Conservation (phyloP, 2,888 invertebrate genomes). For the Bombylius discolor region DNA sequence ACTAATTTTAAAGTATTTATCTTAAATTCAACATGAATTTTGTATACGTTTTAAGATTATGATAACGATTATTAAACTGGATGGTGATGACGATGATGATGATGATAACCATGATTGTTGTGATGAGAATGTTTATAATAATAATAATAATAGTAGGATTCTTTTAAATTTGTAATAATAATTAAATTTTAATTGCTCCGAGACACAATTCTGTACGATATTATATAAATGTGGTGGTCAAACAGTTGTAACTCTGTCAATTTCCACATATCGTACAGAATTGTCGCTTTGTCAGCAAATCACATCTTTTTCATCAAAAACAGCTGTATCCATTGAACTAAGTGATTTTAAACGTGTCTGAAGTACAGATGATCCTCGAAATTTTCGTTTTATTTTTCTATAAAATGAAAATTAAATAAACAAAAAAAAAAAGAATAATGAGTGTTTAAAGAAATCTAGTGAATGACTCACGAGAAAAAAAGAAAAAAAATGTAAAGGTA, state of each 20-base stretch:
- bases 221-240: slow-evolving; percentile 40
- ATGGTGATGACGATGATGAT: no score
- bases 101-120: no score
- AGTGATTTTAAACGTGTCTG: slow-evolving; percentile 69
- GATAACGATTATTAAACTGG: no score
- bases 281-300: slow-evolving; percentile 94
- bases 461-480: background rate
- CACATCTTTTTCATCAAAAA: slow-evolving; percentile 75
- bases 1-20: no score
- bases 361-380: slow-evolving; percentile 59
- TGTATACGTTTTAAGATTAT: no score
- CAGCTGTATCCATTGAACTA: slow-evolving; percentile 61
- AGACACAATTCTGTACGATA: slow-evolving; percentile 35
- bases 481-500: background rate
- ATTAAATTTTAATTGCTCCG: slow-evolving; percentile 18
- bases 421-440: slow-evolving; percentile 15
- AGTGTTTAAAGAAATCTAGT: slow-evolving; percentile 20
- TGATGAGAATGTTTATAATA: no score
- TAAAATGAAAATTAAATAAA: slow-evolving; percentile 1
- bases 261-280: slow-evolving; percentile 86
- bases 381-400: slow-evolving; percentile 44
- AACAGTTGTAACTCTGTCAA: slow-evolving; percentile 82
- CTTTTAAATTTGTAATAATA: no score
- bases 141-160: no score
- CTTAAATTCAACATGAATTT: no score